Evolutionary conservation across 2,888 invertebrate genomes (phyloP).

Genomic region (Acanthopleura granulata): DNA sequence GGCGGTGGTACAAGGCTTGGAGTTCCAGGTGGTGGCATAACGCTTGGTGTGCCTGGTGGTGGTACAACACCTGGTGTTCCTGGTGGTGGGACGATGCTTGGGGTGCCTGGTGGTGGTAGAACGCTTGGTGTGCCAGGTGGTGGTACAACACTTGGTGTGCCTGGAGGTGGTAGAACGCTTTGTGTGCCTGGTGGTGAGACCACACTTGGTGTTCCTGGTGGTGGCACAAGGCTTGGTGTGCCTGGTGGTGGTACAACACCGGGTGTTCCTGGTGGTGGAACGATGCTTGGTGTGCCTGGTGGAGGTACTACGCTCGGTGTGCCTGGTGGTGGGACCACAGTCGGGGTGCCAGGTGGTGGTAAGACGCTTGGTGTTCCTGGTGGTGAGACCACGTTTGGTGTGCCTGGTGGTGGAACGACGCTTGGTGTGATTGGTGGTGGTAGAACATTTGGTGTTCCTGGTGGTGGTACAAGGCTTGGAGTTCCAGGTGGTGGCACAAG

Average conservation of each 20-base stretch:
- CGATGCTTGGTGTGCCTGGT: neutral
- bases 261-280: neutral
- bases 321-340: neutral
- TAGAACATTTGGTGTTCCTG: neutral
- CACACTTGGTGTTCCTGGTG: neutral
- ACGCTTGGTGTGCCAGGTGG: neutral
- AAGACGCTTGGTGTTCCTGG: neutral
- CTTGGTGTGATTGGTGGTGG: neutral
- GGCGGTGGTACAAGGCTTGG: neutral
- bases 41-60: neutral
- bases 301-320: neutral
- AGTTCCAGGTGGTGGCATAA: neutral
- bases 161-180: neutral
- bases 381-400: neutral
- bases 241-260: slow-evolving; percentile 5
- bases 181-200: neutral
- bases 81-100: neutral
- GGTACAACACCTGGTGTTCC: neutral
- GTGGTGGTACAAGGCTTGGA: neutral
- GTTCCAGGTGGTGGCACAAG: neutral
- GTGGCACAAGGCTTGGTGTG: neutral
- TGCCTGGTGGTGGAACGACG: neutral
- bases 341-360: neutral
- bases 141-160: neutral
- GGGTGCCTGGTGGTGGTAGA: neutral